phyloP scores from a whole-genome alignment of 2,113 vertebrate species.

The Madoqua kirkii region DNA sequence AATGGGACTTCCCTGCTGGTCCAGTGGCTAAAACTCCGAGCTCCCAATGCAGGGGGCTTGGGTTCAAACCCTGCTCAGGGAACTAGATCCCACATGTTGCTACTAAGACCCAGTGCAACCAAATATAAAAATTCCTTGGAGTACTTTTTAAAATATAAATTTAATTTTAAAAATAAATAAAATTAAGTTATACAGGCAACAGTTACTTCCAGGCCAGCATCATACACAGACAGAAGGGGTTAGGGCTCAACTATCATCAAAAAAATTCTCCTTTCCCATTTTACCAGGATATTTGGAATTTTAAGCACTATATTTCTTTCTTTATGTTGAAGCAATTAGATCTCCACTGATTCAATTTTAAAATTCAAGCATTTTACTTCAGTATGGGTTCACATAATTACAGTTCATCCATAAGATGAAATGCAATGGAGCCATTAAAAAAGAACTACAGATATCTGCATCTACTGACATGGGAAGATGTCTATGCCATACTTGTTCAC shows the following conservation, averaged over 20 bases:
- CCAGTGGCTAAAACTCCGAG: neutral
- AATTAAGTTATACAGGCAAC: neutral
- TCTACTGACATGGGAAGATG: neutral
- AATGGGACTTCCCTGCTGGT: neutral
- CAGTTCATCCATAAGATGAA: neutral
- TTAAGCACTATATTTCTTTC: neutral
- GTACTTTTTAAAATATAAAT: neutral
- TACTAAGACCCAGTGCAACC: neutral
- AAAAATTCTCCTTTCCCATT: neutral
- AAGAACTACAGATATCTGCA: neutral
- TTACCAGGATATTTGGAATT: neutral
- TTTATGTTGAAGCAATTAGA: neutral
- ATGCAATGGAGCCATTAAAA: neutral
- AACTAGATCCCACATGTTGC: neutral
- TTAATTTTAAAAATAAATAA: neutral
- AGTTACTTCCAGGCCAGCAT: neutral
- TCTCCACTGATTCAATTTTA: neutral
- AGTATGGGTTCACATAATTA: neutral
- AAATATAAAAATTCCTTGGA: neutral
- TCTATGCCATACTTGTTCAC: neutral
- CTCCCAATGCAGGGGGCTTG: neutral
- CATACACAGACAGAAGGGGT: neutral
- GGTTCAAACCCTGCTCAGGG: neutral
- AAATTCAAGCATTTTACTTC: neutral
- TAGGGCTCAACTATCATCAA: neutral